These are phyloP conservation scores for Steatornis caripensis DNA, from an alignment of 2,113 vertebrate species.

Conservation along the genomic window DNA sequence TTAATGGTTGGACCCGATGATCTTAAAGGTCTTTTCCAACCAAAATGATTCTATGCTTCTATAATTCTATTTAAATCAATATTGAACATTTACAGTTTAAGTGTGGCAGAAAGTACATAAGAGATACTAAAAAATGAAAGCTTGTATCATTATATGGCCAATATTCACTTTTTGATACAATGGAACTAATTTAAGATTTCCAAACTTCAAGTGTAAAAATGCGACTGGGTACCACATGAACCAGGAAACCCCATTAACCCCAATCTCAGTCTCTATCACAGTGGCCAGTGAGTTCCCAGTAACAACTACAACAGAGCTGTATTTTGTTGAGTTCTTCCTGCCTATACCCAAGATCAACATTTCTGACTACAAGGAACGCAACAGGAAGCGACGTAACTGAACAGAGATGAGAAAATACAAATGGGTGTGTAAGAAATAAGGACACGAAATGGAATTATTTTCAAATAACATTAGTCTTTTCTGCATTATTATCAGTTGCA, in stretches of 20 bases:
- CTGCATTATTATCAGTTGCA: background rate
- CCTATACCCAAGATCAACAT: background rate
- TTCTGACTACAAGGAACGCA: background rate
- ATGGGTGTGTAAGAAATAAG: background rate
- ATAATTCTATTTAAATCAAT: background rate
- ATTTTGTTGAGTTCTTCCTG: background rate
- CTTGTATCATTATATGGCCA: background rate
- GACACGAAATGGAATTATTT: background rate
- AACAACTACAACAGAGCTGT: background rate
- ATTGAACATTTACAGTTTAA: background rate
- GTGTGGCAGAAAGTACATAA: background rate
- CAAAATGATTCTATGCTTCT: no score
- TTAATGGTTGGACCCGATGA: no score
- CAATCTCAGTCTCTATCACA: fast-evolving
- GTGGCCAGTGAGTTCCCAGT: background rate
- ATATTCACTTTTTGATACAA: background rate
- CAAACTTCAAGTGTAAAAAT: background rate
- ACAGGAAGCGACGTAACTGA: background rate
- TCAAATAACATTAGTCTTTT: background rate
- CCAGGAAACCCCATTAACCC: background rate
- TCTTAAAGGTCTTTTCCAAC: no score
- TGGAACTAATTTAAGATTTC: background rate
- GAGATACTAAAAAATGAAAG: background rate
- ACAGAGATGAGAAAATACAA: background rate
- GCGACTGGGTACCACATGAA: background rate